phyloP scores from a whole-genome alignment of 2,888 invertebrate genomes.

The Drosophila austrosaltans region DNA sequence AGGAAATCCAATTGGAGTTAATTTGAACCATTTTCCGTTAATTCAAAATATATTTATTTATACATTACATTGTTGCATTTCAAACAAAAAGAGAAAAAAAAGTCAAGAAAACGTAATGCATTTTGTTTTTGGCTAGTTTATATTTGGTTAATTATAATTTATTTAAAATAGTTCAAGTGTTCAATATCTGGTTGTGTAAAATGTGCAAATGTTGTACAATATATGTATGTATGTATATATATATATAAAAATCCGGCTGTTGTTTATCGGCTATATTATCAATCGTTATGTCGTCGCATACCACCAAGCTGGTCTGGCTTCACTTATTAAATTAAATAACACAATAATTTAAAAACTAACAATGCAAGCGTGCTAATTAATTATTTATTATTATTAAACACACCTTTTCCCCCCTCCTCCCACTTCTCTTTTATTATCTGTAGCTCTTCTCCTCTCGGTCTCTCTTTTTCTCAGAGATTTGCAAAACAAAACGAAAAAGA shows the following conservation, averaged over 20 bases:
- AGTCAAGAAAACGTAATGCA: slow-evolving; percentile 15
- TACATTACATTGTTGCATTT: not conserved
- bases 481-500: slow-evolving; percentile 38
- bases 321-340: slow-evolving; percentile 72
- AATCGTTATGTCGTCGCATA: slow-evolving; percentile 52
- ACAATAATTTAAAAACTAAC: slow-evolving; percentile 73
- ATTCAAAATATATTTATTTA: not conserved
- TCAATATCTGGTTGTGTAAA: slow-evolving; percentile 30
- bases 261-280: slow-evolving; percentile 39
- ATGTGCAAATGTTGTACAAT: slow-evolving; percentile 1
- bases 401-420: slow-evolving; percentile 30
- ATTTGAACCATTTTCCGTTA: too few relatives aligned
- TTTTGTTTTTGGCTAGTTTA: slow-evolving; percentile 70
- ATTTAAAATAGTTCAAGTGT: slow-evolving; percentile 70
- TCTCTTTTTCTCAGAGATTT: slow-evolving; percentile 55
- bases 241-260: slow-evolving; percentile 61
- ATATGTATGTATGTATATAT: slow-evolving; percentile 32
- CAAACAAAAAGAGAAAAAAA: too few relatives aligned
- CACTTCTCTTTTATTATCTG: slow-evolving; percentile 32
- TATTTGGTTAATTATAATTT: slow-evolving; percentile 75
- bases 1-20: not conserved
- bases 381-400: slow-evolving; percentile 25
- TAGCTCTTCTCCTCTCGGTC: not conserved
- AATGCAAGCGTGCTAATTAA: slow-evolving; percentile 63
- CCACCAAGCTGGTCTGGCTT: slow-evolving; percentile 57